phyloP scores from a whole-genome alignment of 2,888 invertebrate species.

The Dolichopus griseipennis region DNA sequence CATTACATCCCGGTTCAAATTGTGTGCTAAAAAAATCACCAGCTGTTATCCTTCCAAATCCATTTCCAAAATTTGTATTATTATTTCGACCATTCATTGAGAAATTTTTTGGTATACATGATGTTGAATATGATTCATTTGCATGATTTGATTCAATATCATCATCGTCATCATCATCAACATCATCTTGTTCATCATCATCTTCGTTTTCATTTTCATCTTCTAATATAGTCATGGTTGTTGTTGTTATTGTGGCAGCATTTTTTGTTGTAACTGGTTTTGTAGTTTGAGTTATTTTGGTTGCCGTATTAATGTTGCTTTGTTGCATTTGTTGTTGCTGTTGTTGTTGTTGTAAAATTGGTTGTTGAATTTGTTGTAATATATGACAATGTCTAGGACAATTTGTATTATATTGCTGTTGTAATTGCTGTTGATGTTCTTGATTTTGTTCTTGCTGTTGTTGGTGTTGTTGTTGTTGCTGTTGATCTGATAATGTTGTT shows the following conservation, averaged over 20 bases:
- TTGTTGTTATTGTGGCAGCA: not conserved
- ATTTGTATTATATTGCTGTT: slow-evolving; percentile 1
- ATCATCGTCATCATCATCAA: slow-evolving; percentile 3
- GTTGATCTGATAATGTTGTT: not conserved
- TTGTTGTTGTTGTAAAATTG: not conserved
- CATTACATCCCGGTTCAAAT: slow-evolving; percentile 12
- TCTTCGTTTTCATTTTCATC: not conserved
- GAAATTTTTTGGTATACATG: slow-evolving; percentile 8
- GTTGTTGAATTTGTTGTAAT: not conserved
- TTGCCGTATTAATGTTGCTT: not conserved
- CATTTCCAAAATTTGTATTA: not conserved
- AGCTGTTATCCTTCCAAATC: not conserved
- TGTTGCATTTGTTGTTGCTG: not conserved
- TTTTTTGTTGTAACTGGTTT: not conserved
- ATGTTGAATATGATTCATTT: slow-evolving; percentile 7
- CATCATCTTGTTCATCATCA: not conserved
- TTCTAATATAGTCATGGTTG: not conserved
- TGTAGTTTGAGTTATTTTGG: not conserved
- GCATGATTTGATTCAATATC: not conserved
- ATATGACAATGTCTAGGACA: slow-evolving; percentile 2
- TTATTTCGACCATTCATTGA: not conserved
- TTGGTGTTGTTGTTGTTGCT: too few species aligned
- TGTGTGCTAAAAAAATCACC: not conserved
- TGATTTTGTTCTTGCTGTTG: not conserved
- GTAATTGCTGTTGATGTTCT: not conserved